Evolutionary conservation across 2,113 vertebrate species (phyloP), one percentile per base, ranked within the genome.

Genomic region (Tetrao urogallus): DNA sequence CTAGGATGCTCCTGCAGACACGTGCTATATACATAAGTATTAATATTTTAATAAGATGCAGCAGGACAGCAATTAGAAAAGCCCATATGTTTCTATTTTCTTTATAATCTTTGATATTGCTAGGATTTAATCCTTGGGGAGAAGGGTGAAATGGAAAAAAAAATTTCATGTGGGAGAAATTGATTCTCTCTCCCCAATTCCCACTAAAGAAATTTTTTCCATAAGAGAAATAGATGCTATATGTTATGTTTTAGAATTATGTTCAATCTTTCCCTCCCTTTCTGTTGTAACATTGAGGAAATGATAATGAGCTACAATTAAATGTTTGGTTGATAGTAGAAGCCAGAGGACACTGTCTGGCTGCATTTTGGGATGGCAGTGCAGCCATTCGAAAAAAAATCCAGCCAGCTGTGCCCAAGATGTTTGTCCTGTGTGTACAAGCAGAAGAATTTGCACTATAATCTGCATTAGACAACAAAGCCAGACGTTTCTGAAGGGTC

Each of bases 11-110:
- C 93, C 89, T 6, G 18, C 4, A 48, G 57, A 34, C 40, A 89
- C 48, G 40, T 89, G 66, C 18, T 93, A 73, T 74, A 70, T 89
- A 90, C 89, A 93, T 72, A 65, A 30, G 17, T 42, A 52, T 86
- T 69, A 48, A 75, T 93, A 47, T 84, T 93, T 84, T 72, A 78
- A 86, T 86, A 86, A 92, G 18, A 15, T 86, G 40, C 36, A 78
- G 32, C 50, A 93, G 61, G 22, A 74, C 52, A 84, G 61, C 43
- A 72, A 32, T 90, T 88, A 75, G 43, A 65, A 83, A 93, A 75
- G 65, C 74, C 57, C 6, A 0, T 84, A 61, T 82, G 86, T 89
- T 85, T n/a, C 4, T 54, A 63, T 76, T 63, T 24, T 58, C 61
- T 89, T 86, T 87, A 45, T 63, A 82, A 82, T 70, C 11, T 4